Evolutionary conservation across 2,888 invertebrate species (phyloP), one percentile per base, ranked within the genome.

Genomic region (Acleris sparsana): DNA sequence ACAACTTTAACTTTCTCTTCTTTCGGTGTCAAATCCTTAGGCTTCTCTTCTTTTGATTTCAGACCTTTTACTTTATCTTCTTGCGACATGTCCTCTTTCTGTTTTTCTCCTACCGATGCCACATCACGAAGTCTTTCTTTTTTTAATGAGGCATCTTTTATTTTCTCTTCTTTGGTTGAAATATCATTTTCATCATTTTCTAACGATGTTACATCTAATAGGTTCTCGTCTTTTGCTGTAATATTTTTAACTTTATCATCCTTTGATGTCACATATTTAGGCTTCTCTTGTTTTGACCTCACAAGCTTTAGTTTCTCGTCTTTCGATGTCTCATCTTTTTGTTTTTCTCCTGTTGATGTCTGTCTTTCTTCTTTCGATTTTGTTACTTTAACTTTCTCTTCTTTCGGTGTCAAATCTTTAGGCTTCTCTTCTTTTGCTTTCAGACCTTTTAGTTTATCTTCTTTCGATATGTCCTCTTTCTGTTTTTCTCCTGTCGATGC

Each of bases 201-300:
- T n/a, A n/a, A n/a, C 13, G 4, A 0, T 43, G 5, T 16, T 2
- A 43, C 9, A 16, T 43, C 16, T 1, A 5, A 17, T 18, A 13
- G 16, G 59, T 63, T 18, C 20, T 56, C 59, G 64, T 64, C 63
- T 71, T 62, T n/a, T 25, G 49, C 22, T 49, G 33, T 16, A n/a
- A n/a, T n/a, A n/a, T n/a, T n/a, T n/a, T n/a, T n/a, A n/a, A n/a
- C n/a, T n/a, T n/a, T n/a, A n/a, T n/a, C n/a, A n/a, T n/a, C n/a
- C 18, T 5, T 9, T 1, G 2, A 2, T 22, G 2, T 22, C 4
- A 22, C 4, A 18, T 16, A n/a, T 43, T 13, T 43, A 1, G 0
- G 0, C 1, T 11, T 16, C 0, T 3, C 1, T 13, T 43, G 13
- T 13, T 1, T 13, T 13, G 13, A 22, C 4, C 2, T 22, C n/a